Evolutionary conservation across 2,797 vertebrate species (phyloP), one percentile per base, ranked within the genome.

Genomic region (Toxotes lorentzi): DNA sequence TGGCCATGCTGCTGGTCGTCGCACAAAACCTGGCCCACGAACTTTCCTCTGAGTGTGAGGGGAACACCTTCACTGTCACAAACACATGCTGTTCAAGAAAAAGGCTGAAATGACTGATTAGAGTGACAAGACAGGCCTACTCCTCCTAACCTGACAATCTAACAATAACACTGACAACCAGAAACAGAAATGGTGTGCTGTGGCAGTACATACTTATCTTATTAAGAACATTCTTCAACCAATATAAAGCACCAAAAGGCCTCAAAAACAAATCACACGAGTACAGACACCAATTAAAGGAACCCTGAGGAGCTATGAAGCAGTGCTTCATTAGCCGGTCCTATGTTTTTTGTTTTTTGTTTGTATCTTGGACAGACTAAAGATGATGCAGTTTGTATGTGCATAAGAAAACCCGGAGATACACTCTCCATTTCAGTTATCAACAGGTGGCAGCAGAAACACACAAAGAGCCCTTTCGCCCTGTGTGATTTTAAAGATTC

Each of bases 11-110:
- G 9, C 68, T 17, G 68, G 57, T 73, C 34, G 45, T 9, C 47
- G 45, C 56, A 7, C 60, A 30, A 48, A 24, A 61, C 12, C 61
- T 45, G 17, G 54, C 19, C 8, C 45, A 57, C 17, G 40, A 54
- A 60, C 73, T 78, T 61, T 59, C 0, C 78, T 27, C 6, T 2
- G 4, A 32, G 27, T 32, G 56, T 64, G 66, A 73, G 58, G 27
- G 50, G 30, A 73, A 75, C 64, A 73, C 41, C 68, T 65, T 80
- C 43, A 57, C 77, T 79, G 61, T 77, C 76, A 85, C 70, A 59
- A 63, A 75, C 43, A 63, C 59, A 50, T 57, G 58, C 62, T 51
- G 27, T 48, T 82, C 40, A 69, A 38, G 40, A 16, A 73, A 30
- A 74, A 78, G 66, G 21, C 62, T 43, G 43, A 58, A 60, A 11